Evolutionary conservation across 2,797 vertebrate genomes (phyloP).

Genomic region (Vespertilio murinus): DNA sequence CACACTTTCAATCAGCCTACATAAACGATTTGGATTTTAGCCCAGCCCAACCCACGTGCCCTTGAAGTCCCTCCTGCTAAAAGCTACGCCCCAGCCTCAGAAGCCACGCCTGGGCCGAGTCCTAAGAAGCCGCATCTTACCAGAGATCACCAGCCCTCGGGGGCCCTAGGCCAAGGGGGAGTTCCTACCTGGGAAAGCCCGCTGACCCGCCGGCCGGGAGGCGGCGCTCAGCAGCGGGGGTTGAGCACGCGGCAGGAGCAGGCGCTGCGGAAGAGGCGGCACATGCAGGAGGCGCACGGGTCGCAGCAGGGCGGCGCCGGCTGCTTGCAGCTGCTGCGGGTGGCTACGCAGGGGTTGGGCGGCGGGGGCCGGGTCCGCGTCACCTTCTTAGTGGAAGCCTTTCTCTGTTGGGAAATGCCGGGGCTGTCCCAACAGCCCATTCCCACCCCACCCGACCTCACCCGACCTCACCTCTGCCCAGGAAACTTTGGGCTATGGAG

Average conservation of each 20-base stretch:
- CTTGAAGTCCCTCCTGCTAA: background rate
- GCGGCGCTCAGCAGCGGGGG: constrained; percentile 85
- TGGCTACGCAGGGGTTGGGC: constrained; percentile 87
- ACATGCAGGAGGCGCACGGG: constrained; percentile 91
- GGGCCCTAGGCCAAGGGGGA: too few species aligned
- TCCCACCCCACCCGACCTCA: background rate
- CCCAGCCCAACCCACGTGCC: background rate
- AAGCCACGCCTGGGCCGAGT: background rate
- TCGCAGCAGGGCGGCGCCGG: constrained; percentile 88
- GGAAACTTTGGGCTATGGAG: background rate
- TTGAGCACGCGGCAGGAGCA: constrained; percentile 90
- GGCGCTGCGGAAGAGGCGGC: constrained; percentile 88
- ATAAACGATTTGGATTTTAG: background rate
- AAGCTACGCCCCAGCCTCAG: background rate
- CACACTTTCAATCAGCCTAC: background rate
- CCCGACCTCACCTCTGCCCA: background rate
- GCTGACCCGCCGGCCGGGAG: rapidly evolving
- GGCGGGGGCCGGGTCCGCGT: constrained; percentile 79
- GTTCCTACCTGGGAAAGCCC: background rate
- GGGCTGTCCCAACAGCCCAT: background rate
- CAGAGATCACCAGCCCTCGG: background rate
- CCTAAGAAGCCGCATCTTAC: background rate
- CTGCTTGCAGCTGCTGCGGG: constrained; percentile 50
- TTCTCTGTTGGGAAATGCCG: constrained; percentile 83
- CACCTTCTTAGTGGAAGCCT: constrained; percentile 49